These are phyloP conservation scores for Hypomesus transpacificus DNA, from an alignment of 2,113 vertebrate genomes.

Conservation along the genomic window DNA sequence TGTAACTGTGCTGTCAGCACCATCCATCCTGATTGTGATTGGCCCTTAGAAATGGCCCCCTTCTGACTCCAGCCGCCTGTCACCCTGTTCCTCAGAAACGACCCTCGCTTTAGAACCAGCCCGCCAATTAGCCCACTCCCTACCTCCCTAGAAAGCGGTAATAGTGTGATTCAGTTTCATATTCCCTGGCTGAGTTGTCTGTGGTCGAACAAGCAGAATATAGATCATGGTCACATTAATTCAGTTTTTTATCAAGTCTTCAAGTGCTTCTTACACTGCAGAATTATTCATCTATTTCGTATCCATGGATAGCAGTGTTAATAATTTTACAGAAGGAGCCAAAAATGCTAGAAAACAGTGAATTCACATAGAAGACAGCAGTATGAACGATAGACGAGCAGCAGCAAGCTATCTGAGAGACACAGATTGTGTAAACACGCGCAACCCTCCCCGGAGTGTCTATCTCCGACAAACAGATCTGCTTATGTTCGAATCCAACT, in stretches of 20 bases:
- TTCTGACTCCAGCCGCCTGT: background rate
- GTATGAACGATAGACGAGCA: background rate
- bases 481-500: background rate
- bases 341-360: background rate
- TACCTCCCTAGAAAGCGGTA: background rate
- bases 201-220: no score
- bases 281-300: no score
- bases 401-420: background rate
- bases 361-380: background rate
- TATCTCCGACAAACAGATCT: background rate
- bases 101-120: background rate
- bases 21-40: conserved; percentile 8
- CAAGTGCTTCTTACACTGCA: no score
- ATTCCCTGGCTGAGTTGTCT: no score
- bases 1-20: background rate
- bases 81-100: background rate
- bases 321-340: background rate
- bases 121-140: background rate
- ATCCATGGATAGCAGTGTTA: background rate
- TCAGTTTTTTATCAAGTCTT: no score
- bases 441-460: background rate
- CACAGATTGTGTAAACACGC: background rate
- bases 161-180: no score
- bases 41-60: background rate
- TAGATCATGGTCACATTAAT: no score